Evolutionary conservation across 2,888 invertebrate genomes (phyloP).

Genomic region (Emmelina monodactyla): DNA sequence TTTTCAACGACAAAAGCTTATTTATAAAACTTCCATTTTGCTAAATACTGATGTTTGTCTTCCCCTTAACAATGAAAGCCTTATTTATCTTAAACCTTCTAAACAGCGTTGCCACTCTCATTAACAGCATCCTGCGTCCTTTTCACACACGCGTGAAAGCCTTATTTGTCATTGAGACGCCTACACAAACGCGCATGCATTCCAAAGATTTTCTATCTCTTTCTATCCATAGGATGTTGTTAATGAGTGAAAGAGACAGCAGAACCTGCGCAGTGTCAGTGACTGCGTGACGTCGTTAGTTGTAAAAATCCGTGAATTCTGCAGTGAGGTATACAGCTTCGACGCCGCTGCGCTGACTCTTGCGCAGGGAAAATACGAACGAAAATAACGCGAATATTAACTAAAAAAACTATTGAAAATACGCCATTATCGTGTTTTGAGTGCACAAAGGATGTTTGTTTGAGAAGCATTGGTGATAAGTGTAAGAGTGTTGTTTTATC

Average conservation of each 20-base stretch:
- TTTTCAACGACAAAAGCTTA: too few relatives aligned
- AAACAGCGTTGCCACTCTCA: constrained; percentile 35
- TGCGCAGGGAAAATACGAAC: constrained; percentile 31
- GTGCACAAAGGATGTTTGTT: too few relatives aligned
- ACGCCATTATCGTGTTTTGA: neutral
- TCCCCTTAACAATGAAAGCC: constrained; percentile 51
- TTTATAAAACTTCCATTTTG: too few relatives aligned
- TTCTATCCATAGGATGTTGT: constrained; percentile 21
- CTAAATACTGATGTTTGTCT: constrained; percentile 9
- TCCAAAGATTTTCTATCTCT: constrained; percentile 34
- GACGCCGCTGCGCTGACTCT: constrained; percentile 15
- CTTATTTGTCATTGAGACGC: constrained; percentile 28
- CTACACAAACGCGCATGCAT: constrained; percentile 33
- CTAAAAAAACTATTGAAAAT: constrained; percentile 15
- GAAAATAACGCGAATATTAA: constrained; percentile 35
- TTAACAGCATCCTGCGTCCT: constrained; percentile 19
- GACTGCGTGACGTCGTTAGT: constrained; percentile 41
- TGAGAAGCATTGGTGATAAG: too few relatives aligned
- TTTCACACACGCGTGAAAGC: constrained; percentile 23
- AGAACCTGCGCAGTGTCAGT: constrained; percentile 54
- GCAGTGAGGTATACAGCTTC: constrained; percentile 15
- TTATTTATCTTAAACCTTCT: constrained; percentile 49
- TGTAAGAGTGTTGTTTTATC: too few relatives aligned
- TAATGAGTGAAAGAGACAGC: constrained; percentile 31
- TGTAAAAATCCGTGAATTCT: constrained; percentile 19